Evolutionary conservation across 2,113 vertebrate species (phyloP).

Genomic region (Neomonachus schauinslandi): DNA sequence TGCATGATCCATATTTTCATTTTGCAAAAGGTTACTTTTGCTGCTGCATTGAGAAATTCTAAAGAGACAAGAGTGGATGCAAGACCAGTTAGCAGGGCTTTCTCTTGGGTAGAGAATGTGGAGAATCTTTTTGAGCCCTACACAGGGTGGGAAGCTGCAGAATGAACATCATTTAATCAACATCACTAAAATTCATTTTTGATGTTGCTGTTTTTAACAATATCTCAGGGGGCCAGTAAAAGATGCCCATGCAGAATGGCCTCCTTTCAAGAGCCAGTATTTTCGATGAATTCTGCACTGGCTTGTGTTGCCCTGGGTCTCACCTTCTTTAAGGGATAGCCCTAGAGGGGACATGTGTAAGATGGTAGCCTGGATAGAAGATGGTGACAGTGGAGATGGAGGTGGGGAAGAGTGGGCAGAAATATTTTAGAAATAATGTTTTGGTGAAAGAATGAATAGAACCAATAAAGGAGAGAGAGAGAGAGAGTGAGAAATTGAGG

Average conservation of each 20-base stretch:
- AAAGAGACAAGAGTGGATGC: background rate
- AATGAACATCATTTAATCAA: background rate
- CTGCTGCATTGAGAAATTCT: background rate
- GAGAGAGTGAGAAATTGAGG: background rate
- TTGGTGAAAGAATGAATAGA: background rate
- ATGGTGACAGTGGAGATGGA: background rate
- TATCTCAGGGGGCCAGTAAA: background rate
- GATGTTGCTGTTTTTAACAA: background rate
- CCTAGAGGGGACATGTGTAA: background rate
- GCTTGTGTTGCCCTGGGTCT: background rate
- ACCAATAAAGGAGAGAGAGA: background rate
- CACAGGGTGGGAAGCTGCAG: background rate
- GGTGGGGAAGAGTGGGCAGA: background rate
- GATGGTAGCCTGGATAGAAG: background rate
- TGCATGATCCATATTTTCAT: background rate
- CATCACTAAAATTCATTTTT: background rate
- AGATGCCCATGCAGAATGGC: background rate
- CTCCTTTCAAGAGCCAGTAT: background rate
- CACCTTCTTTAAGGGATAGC: background rate
- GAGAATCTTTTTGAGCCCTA: background rate
- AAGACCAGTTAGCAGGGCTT: background rate
- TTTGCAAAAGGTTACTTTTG: background rate
- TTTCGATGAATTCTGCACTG: background rate
- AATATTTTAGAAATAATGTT: background rate
- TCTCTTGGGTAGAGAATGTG: background rate